Percentiles rank a stretch among this genome's conserved stretches.
These are phyloP conservation scores for Channallabes apus DNA, from an alignment of 2,797 vertebrate genomes.

Conservation along the genomic window DNA sequence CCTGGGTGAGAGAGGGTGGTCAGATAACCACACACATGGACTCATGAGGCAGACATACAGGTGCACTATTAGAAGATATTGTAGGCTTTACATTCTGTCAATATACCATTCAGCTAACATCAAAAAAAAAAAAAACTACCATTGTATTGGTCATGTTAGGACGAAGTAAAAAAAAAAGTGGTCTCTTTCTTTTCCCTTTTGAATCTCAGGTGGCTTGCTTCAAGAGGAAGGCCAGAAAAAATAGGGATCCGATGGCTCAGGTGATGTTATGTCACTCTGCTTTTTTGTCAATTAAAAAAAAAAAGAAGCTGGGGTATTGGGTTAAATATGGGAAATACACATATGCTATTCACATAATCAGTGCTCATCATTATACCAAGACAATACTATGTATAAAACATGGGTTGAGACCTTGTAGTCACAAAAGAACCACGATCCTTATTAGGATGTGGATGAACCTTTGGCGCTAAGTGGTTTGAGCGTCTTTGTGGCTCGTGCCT, in stretches of 20 bases:
- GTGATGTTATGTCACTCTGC: neutral
- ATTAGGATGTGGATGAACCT: slow-evolving; percentile 25
- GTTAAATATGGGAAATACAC: slow-evolving; percentile 7
- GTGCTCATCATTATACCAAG: neutral
- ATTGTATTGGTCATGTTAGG: slow-evolving; percentile 45
- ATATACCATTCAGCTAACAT: slow-evolving; percentile 47
- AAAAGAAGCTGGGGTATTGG: neutral
- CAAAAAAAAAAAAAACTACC: slow-evolving; percentile 22
- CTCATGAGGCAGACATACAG: slow-evolving; percentile 7
- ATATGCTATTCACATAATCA: slow-evolving; percentile 12
- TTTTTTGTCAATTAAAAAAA: neutral
- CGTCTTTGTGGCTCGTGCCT: slow-evolving; percentile 23
- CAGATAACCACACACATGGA: neutral
- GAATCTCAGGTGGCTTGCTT: neutral
- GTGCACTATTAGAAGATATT: slow-evolving; percentile 1
- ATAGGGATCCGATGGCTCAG: slow-evolving; percentile 26
- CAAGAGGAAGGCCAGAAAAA: neutral
- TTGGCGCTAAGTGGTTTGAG: slow-evolving; percentile 35
- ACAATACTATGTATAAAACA: neutral
- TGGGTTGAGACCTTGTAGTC: slow-evolving; percentile 10
- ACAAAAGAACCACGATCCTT: slow-evolving; percentile 6
- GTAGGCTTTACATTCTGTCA: neutral
- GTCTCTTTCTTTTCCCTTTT: neutral
- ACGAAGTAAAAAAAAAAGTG: neutral
- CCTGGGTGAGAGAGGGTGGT: slow-evolving; percentile 5